phyloP scores from a whole-genome alignment of 2,888 invertebrate genomes.

The Ormyrus nitidulus region DNA sequence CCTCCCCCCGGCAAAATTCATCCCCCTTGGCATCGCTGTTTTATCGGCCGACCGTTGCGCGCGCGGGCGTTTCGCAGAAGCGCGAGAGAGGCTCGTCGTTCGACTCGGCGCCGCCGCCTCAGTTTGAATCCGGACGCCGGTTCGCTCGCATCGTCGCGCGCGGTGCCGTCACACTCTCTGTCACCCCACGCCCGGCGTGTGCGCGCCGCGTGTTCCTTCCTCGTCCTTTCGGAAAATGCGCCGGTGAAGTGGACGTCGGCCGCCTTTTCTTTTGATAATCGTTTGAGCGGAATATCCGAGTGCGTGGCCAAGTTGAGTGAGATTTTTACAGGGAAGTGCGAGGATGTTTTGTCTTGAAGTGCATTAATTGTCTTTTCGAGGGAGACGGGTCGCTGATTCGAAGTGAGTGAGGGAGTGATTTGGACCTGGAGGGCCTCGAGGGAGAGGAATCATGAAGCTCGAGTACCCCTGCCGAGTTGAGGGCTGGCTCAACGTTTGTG shows the following conservation, averaged over 20 bases:
- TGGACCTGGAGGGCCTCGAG: slow-evolving; percentile 11
- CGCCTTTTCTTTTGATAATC: neutral
- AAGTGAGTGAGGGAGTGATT: too few species aligned
- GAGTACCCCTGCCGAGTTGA: slow-evolving; percentile 79
- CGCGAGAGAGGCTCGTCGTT: slow-evolving; percentile 8
- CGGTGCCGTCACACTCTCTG: neutral
- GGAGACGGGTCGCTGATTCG: too few species aligned
- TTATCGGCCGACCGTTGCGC: neutral
- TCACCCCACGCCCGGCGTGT: neutral
- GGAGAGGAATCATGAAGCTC: slow-evolving; percentile 70
- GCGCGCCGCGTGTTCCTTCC: neutral
- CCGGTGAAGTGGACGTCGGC: neutral
- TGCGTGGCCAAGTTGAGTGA: too few species aligned
- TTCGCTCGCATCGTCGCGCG: slow-evolving; percentile 49
- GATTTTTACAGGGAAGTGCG: neutral
- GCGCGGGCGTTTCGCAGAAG: neutral
- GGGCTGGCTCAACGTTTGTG: slow-evolving; percentile 79
- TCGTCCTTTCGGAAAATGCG: slow-evolving; percentile 10
- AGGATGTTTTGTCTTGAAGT: neutral
- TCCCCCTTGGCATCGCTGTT: too few species aligned
- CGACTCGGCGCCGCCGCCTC: slow-evolving; percentile 56
- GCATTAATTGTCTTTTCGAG: too few species aligned
- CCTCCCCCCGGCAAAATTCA: too few species aligned
- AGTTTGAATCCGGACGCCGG: slow-evolving; percentile 69
- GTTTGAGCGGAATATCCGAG: neutral